Evolutionary conservation across 23 tunicate species (phyloP).

Genomic region (Trididemnum nubilum): DNA sequence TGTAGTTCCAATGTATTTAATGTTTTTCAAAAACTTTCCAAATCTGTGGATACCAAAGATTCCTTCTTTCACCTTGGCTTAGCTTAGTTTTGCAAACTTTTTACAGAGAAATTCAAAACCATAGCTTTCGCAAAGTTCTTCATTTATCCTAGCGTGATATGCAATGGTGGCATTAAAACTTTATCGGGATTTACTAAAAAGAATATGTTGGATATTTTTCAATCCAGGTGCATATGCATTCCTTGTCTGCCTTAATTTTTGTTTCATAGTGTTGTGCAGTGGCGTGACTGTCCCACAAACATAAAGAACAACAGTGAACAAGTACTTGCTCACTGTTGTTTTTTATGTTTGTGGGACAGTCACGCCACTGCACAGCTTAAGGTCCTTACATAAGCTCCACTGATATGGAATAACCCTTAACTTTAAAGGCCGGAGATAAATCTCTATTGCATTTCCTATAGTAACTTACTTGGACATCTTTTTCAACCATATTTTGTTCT

Average conservation of each 20-base stretch:
- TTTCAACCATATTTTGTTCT: conserved; percentile 20
- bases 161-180: not conserved
- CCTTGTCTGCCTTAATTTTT: conserved; percentile 19
- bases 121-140: conserved; percentile 35
- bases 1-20: not conserved
- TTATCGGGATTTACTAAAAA: conserved; percentile 16
- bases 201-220: conserved; percentile 22
- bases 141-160: conserved; percentile 24
- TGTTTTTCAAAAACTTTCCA: not conserved
- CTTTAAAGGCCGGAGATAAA: conserved; percentile 7
- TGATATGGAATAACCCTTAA: conserved; percentile 6
- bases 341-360: not conserved
- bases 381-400: conserved; percentile 22
- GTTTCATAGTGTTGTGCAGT: conserved; percentile 8
- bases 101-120: conserved; percentile 22
- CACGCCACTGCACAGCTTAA: not conserved
- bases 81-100: not conserved
- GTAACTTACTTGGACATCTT: conserved; percentile 13
- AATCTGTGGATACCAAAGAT: conserved; percentile 9
- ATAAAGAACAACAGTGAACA: conserved; percentile 27
- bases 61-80: conserved; percentile 19
- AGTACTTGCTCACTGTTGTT: too few relatives aligned
- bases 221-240: conserved; percentile 15
- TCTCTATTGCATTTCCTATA: conserved; percentile 24
- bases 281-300: conserved; percentile 34